Evolutionary conservation across 2,888 invertebrate species (phyloP).

Genomic region (Conus canariensis): DNA sequence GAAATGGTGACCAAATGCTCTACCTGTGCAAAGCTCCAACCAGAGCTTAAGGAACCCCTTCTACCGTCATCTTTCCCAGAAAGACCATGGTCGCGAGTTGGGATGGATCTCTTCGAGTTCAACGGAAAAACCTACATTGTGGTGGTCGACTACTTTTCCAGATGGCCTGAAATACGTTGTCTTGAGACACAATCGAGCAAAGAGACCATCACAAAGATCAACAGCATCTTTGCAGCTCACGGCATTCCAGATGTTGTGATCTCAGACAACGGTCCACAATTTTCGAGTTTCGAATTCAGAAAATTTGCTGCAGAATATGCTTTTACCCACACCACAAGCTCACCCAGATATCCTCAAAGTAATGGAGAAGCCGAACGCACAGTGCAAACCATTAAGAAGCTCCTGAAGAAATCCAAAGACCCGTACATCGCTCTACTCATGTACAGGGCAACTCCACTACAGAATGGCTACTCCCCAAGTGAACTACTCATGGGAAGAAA

Average conservation of each 20-base stretch:
- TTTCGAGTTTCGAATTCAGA: neutral
- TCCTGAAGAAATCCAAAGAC: conserved; percentile 32
- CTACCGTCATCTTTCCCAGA: conserved; percentile 9
- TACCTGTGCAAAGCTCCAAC: neutral
- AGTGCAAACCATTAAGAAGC: conserved; percentile 25
- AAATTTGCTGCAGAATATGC: conserved; percentile 21
- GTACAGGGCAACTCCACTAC: conserved; percentile 29
- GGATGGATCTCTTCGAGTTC: conserved; percentile 6
- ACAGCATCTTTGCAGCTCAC: conserved; percentile 5
- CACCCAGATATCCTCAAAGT: conserved; percentile 9
- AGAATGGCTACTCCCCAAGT: conserved; percentile 23
- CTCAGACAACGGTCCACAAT: conserved; percentile 35
- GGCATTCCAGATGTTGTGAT: conserved; percentile 32
- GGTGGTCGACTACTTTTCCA: conserved; percentile 11
- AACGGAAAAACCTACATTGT: neutral
- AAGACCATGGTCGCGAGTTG: conserved; percentile 3
- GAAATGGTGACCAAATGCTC: conserved; percentile 9
- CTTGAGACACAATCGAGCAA: neutral
- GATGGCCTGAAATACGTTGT: neutral
- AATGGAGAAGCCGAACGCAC: conserved; percentile 37
- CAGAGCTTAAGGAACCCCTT: neutral
- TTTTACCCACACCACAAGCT: conserved; percentile 27
- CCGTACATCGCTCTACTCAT: conserved; percentile 35
- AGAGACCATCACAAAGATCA: neutral
- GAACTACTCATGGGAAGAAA: conserved; percentile 38